Base-by-base conservation (phyloP, 2,113 vertebrate species). In the Bubo blakistoni region DNA sequence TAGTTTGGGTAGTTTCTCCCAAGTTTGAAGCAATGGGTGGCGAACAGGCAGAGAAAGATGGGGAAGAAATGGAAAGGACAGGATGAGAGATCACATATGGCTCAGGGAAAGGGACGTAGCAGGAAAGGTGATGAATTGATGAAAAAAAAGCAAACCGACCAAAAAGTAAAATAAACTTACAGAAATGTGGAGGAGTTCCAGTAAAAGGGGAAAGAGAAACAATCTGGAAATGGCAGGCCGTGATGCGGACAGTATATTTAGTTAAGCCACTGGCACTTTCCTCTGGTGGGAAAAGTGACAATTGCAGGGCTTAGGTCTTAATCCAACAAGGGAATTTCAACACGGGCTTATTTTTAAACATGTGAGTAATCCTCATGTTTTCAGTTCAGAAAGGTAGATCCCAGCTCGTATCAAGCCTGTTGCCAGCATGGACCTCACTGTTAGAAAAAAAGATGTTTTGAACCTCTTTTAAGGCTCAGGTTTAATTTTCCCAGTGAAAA, bases 291-390 rank as follows among this genome's bases (percentile, higher is more conserved):
- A 70, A 81, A 88, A 94, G 76, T 83, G 94, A 92, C 94, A 95
- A 94, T 77, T 92, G 80, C 55, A 88, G 86, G 57, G 54, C 30
- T 96, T 77, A 92, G 72, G 38, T 73, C 80, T 88, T 83, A 83
- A 94, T 94, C 67, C 80, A 91, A 47, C 62, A 55, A 47, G 82
- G 58, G 66, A 95, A 80, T 97, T 90, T 90, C 83, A 82, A 20
- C 58, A 17, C 5, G n/a, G 42, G 19, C 20, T 93, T 95, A 86
- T 88, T 94, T 96, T 94, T 74, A 89, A 89, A 92, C 20, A 36
- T 32, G 61, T 85, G 80, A 92, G 30, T 90, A 94, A 95, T 58
- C 38, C 72, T 81, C 38, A 36, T 6, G 7, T 27, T 54, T 80
- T 88, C 63, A 71, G 25, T 47, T 81, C 69, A 58, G 80, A 84